Conservation (phyloP, 2,113 vertebrate genomes). For the Megaceryle torquata region DNA sequence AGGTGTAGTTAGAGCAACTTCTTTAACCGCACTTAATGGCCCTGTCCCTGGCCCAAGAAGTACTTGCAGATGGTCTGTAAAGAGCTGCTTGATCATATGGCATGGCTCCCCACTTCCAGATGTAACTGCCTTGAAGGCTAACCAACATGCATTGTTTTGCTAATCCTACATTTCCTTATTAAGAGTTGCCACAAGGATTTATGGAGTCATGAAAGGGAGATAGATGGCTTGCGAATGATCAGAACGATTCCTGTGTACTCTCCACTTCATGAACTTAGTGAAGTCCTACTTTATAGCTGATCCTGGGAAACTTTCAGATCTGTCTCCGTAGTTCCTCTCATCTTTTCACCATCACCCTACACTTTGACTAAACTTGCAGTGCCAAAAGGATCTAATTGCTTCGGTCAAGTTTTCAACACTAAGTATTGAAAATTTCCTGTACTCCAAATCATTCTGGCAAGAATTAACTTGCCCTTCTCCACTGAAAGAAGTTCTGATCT, state of each 20-base stretch:
- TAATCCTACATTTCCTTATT: slow-evolving; percentile 60
- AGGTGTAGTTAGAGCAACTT: neutral
- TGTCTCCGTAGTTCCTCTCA: neutral
- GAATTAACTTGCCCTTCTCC: slow-evolving; percentile 15
- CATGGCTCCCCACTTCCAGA: slow-evolving; percentile 7
- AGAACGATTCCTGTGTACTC: neutral
- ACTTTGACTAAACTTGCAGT: neutral
- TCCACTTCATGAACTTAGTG: neutral
- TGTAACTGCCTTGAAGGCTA: slow-evolving; percentile 12
- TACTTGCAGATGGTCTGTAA: neutral
- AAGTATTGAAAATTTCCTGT: slow-evolving; percentile 24
- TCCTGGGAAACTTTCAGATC: neutral
- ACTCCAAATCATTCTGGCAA: slow-evolving; percentile 23
- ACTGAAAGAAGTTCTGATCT: slow-evolving; percentile 8
- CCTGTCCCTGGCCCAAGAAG: neutral
- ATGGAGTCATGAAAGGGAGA: slow-evolving; percentile 51
- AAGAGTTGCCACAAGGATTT: slow-evolving; percentile 31
- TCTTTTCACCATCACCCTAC: neutral
- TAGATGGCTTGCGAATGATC: slow-evolving; percentile 14
- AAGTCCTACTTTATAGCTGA: neutral
- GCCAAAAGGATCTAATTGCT: neutral
- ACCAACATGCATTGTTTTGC: neutral
- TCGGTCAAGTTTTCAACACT: slow-evolving; percentile 19
- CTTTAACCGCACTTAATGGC: neutral
- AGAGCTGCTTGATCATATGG: neutral